A percentile compares a stretch with the other conserved stretches of the same genome.
phyloP scores from a whole-genome alignment of 2,797 vertebrate species.

The Bothrops alternatus region DNA sequence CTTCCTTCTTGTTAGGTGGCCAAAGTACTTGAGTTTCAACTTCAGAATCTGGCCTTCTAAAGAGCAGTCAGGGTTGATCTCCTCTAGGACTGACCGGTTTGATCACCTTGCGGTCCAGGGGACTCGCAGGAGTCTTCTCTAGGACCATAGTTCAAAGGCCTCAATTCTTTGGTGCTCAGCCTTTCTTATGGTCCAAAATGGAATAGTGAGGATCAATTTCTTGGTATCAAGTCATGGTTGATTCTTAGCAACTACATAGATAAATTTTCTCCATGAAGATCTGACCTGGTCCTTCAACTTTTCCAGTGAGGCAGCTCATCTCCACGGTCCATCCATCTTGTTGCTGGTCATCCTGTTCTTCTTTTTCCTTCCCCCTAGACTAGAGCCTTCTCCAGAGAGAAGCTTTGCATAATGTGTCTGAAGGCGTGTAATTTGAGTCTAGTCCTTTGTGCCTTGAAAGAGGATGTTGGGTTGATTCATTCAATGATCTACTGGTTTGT shows the following conservation, averaged over 20 bases:
- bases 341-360: not conserved
- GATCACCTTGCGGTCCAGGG: too few species aligned
- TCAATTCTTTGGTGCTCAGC: too few species aligned
- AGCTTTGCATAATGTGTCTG: not conserved
- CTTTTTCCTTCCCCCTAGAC: not conserved
- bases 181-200: not conserved
- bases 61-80: too few species aligned
- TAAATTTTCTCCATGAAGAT: not conserved
- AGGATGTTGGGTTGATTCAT: not conserved
- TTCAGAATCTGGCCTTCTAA: too few species aligned
- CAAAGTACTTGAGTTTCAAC: too few species aligned
- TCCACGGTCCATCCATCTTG: not conserved
- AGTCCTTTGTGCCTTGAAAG: not conserved
- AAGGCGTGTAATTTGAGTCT: not conserved
- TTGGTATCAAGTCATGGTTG: not conserved
- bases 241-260: not conserved
- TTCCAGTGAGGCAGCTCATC: not conserved
- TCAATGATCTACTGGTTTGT: not conserved
- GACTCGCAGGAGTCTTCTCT: too few species aligned
- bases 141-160: too few species aligned
- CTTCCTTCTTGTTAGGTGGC: too few species aligned
- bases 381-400: not conserved
- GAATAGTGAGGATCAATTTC: not conserved
- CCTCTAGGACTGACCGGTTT: too few species aligned
- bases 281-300: not conserved